Percentiles rank a stretch among this genome's conserved stretches.
These are phyloP conservation scores for Tricholaema leucomelas DNA, from an alignment of 2,113 vertebrate species.

Conservation along the genomic window DNA sequence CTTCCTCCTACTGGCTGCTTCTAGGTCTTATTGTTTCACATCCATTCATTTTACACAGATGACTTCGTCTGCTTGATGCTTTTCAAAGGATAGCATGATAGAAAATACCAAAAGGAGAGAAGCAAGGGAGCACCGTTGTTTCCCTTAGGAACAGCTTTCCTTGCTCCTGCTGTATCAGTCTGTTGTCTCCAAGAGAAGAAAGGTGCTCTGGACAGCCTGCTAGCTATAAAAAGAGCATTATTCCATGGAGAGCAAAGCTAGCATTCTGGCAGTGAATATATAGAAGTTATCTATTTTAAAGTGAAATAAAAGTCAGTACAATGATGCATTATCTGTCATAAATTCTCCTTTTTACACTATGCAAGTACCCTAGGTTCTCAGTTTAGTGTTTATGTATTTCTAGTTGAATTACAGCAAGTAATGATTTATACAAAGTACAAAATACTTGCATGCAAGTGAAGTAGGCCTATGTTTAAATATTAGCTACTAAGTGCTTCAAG, in stretches of 20 bases:
- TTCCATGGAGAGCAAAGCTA: background rate
- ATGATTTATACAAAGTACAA: background rate
- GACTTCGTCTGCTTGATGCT: background rate
- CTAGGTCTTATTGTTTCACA: background rate
- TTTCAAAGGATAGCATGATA: background rate
- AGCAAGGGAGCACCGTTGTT: background rate
- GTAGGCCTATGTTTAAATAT: background rate
- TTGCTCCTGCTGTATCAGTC: background rate
- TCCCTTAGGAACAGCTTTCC: background rate
- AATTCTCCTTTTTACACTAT: background rate
- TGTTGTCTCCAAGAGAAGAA: background rate
- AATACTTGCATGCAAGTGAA: background rate
- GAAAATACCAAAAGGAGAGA: background rate
- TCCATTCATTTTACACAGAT: background rate
- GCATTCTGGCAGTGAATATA: background rate
- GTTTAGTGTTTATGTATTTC: background rate
- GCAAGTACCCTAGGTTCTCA: background rate
- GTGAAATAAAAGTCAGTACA: slow-evolving; percentile 28
- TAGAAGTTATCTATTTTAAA: slow-evolving; percentile 15
- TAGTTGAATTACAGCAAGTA: background rate
- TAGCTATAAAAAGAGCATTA: background rate
- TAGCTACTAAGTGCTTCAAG: background rate
- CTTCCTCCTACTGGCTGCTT: background rate
- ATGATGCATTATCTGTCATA: background rate
- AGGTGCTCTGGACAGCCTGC: rapidly evolving